Conservation (phyloP, 2,797 vertebrate genomes). For the Labeo calbasu region DNA sequence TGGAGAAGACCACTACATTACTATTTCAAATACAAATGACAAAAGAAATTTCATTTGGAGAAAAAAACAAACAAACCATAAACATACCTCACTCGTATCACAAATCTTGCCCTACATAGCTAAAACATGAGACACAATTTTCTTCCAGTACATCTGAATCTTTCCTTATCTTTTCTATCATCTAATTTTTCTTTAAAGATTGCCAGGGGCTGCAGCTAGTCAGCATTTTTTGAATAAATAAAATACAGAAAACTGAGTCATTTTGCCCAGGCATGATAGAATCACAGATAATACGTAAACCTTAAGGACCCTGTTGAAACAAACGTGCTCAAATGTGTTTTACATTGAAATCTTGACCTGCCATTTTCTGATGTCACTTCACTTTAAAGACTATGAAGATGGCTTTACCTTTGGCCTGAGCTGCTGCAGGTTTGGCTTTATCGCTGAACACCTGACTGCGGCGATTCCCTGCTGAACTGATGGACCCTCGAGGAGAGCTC, state of each 20-base stretch:
- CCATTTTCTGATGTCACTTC: background rate
- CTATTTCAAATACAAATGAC: background rate
- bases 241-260: background rate
- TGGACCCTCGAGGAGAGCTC: conserved; percentile 82
- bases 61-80: background rate
- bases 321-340: background rate
- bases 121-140: background rate
- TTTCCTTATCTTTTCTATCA: background rate
- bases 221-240: background rate
- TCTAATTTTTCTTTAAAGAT: background rate
- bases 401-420: conserved; percentile 86
- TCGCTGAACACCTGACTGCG: conserved; percentile 96
- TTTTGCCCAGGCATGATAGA: background rate
- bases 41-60: background rate
- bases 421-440: conserved; percentile 87
- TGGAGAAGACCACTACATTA: background rate
- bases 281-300: background rate
- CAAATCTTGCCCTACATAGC: background rate
- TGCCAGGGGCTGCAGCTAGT: background rate
- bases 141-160: background rate
- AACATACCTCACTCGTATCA: background rate
- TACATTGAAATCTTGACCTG: background rate
- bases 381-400: conserved; percentile 31
- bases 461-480: conserved; percentile 84
- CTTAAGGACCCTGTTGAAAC: background rate